Conservation (phyloP, 1,140 invertebrate species). For the Heliconius himera region DNA sequence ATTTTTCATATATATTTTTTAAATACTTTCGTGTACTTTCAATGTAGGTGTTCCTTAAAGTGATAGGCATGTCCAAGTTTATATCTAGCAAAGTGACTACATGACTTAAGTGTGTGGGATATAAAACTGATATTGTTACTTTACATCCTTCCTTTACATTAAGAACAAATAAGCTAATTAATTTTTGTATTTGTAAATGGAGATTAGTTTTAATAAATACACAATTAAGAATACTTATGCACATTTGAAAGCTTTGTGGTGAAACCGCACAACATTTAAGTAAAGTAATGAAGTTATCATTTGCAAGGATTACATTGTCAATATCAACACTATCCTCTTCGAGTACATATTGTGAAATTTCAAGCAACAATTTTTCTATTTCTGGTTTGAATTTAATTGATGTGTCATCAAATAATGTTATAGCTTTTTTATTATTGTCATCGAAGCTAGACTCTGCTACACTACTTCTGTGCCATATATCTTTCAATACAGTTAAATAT, state of each 20-base stretch:
- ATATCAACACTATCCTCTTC: conserved; percentile 40
- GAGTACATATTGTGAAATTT: conserved; percentile 45
- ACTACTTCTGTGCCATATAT: conserved; percentile 41
- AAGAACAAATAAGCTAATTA: conserved; percentile 56
- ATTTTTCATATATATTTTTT: conserved; percentile 47
- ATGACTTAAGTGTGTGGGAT: conserved; percentile 51
- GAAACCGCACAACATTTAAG: conserved; percentile 52
- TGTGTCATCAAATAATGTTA: conserved; percentile 44
- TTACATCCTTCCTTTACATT: conserved; percentile 48
- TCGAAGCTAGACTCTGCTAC: neutral
- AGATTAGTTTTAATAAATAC: conserved; percentile 61
- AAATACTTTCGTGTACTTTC: conserved; percentile 47
- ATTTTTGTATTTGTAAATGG: conserved; percentile 48
- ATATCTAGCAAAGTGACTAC: conserved; percentile 61
- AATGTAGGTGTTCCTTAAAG: conserved; percentile 48
- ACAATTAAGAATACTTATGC: conserved; percentile 57
- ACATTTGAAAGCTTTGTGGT: conserved; percentile 64
- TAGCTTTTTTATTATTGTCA: conserved; percentile 4
- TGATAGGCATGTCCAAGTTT: conserved; percentile 44
- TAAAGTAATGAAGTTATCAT: conserved; percentile 45
- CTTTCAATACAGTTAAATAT: conserved; percentile 46
- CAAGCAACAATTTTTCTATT: conserved; percentile 62
- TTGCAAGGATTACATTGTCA: conserved; percentile 40
- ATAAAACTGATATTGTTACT: conserved; percentile 49
- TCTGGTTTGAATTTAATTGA: conserved; percentile 62